These are phyloP conservation scores for Loriculus beryllinus DNA, from an alignment of 2,797 vertebrate species.

Conservation along the genomic window DNA sequence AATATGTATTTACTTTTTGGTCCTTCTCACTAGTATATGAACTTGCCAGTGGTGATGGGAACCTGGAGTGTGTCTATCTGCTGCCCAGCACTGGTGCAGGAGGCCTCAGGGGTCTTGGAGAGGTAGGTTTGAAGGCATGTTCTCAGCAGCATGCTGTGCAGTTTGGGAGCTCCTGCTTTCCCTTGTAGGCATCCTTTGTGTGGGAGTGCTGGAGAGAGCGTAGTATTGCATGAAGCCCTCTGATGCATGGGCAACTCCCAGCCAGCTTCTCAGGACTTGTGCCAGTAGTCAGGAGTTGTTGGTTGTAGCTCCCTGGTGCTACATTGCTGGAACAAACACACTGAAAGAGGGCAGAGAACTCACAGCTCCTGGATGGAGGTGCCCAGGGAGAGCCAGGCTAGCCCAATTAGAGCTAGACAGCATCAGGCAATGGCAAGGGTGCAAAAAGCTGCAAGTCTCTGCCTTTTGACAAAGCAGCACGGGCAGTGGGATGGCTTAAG, in stretches of 20 bases:
- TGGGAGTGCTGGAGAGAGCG: not conserved
- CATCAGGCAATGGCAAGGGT: fast-evolving
- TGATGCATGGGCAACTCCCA: not conserved
- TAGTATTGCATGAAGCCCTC: not conserved
- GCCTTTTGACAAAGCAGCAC: not conserved
- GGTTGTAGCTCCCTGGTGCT: not conserved
- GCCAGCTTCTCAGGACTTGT: not conserved
- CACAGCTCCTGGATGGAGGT: fast-evolving
- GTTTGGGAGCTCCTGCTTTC: not conserved
- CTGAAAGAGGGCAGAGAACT: not conserved
- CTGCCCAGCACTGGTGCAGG: fast-evolving
- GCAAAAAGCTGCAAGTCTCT: not conserved
- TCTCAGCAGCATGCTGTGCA: not conserved
- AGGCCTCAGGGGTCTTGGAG: not conserved
- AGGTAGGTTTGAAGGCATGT: not conserved
- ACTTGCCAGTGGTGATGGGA: not conserved
- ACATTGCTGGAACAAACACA: not conserved
- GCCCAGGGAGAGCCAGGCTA: not conserved
- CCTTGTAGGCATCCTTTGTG: not conserved
- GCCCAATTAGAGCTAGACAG: not conserved
- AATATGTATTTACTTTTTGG: not conserved
- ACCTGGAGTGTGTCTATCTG: not conserved
- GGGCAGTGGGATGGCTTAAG: not conserved
- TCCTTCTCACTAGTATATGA: not conserved
- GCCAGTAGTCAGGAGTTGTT: not conserved